Conservation (phyloP, 2,888 invertebrate genomes). For the Hydrotaea cyrtoneurina region DNA sequence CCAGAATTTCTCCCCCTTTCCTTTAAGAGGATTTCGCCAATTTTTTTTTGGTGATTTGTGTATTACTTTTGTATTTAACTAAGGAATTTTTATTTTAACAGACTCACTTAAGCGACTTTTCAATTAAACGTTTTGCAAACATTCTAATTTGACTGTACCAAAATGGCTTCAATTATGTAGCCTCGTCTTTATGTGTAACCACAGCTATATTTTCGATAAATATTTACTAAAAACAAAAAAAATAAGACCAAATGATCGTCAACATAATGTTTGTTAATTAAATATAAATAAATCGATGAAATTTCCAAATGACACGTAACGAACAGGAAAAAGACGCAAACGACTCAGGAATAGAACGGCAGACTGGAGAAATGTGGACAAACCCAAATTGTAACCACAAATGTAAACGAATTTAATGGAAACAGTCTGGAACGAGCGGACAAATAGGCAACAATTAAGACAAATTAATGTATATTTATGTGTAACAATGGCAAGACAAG, state of each 20-base stretch:
- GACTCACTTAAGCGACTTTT: no score
- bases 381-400: conserved; percentile 8
- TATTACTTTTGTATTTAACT: no score
- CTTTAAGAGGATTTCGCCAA: no score
- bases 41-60: no score
- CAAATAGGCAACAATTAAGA: no score
- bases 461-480: background rate
- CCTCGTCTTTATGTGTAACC: background rate
- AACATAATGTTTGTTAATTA: background rate
- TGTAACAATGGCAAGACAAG: background rate
- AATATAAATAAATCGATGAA: conserved; percentile 7
- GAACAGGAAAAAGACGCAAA: background rate
- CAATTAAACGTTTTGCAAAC: no score
- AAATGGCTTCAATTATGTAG: no score
- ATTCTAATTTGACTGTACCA: no score
- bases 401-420: background rate
- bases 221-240: background rate
- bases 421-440: background rate
- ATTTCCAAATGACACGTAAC: background rate
- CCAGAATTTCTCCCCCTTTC: no score
- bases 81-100: no score
- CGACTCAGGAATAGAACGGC: background rate
- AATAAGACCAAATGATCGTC: background rate
- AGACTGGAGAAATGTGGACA: background rate
- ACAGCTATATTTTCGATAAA: no score